Evolutionary conservation across 2,797 vertebrate species (phyloP).

Genomic region (Arrhamphus sclerolepis): DNA sequence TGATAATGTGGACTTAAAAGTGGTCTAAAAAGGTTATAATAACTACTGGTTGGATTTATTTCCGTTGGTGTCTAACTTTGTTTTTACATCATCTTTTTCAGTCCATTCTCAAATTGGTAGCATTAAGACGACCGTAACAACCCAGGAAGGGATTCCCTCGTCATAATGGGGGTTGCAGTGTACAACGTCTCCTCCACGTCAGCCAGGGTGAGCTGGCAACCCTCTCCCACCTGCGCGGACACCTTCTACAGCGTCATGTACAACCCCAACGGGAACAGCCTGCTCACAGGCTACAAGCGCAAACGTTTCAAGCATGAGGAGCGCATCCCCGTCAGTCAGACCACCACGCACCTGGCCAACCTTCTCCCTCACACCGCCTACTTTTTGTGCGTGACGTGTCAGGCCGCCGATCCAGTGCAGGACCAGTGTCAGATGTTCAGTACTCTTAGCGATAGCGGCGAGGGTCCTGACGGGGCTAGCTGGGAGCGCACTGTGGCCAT

Average conservation of each 20-base stretch:
- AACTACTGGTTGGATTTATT: background rate
- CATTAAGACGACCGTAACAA: background rate
- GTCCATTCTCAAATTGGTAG: background rate
- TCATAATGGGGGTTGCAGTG: conserved; percentile 81
- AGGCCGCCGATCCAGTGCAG: conserved; percentile 83
- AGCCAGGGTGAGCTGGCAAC: conserved; percentile 84
- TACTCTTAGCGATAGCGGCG: conserved; percentile 74
- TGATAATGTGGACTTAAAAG: background rate
- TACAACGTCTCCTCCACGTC: conserved; percentile 87
- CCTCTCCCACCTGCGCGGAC: conserved; percentile 80
- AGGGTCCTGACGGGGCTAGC: conserved; percentile 69
- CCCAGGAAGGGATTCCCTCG: conserved; percentile 2
- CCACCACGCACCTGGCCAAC: conserved; percentile 81
- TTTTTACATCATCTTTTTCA: conserved; percentile 13
- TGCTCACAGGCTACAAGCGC: conserved; percentile 84
- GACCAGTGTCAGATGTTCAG: conserved; percentile 89
- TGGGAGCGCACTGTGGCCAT: conserved; percentile 87
- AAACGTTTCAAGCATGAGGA: conserved; percentile 88
- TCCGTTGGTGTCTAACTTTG: background rate
- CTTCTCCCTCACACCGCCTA: conserved; percentile 88
- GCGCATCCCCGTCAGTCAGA: conserved; percentile 85
- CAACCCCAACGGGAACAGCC: conserved; percentile 88
- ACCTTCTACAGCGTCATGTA: conserved; percentile 93
- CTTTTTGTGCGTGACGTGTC: conserved; percentile 89
- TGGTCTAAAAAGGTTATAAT: background rate